phyloP scores from a whole-genome alignment of 2,113 vertebrate genomes.

The Pithys albifrons region DNA sequence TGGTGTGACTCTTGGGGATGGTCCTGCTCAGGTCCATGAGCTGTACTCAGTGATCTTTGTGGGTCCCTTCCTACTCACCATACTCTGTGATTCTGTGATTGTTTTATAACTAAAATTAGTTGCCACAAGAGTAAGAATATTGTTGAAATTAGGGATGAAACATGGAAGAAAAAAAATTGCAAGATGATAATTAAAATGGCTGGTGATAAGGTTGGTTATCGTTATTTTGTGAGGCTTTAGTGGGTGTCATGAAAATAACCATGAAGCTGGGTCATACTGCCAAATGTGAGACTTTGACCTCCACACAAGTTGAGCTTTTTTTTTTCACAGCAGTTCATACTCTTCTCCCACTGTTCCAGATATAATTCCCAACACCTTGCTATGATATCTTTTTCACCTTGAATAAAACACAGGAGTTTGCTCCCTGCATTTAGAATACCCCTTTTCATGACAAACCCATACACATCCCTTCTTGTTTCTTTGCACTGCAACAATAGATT shows the following conservation, averaged over 20 bases:
- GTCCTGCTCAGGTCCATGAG: neutral
- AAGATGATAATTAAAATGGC: neutral
- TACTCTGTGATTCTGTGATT: neutral
- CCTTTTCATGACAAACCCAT: neutral
- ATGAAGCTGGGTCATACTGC: neutral
- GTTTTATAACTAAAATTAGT: neutral
- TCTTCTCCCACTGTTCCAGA: neutral
- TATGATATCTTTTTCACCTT: neutral
- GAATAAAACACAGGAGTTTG: neutral
- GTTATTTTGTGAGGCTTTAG: neutral
- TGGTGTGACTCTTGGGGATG: neutral
- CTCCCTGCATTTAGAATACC: neutral
- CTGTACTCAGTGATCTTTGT: neutral
- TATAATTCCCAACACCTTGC: neutral
- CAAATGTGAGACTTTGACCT: neutral
- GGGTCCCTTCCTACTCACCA: neutral
- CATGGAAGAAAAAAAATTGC: neutral
- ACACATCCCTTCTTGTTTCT: neutral
- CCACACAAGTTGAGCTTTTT: neutral
- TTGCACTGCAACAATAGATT: neutral
- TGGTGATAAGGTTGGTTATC: neutral
- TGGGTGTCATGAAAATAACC: neutral
- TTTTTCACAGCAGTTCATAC: neutral
- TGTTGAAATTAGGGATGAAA: neutral
- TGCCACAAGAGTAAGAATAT: neutral